Evolutionary conservation across 2,113 vertebrate genomes (phyloP), one percentile per base, ranked within the genome.

Genomic region (Chinchilla lanigera): DNA sequence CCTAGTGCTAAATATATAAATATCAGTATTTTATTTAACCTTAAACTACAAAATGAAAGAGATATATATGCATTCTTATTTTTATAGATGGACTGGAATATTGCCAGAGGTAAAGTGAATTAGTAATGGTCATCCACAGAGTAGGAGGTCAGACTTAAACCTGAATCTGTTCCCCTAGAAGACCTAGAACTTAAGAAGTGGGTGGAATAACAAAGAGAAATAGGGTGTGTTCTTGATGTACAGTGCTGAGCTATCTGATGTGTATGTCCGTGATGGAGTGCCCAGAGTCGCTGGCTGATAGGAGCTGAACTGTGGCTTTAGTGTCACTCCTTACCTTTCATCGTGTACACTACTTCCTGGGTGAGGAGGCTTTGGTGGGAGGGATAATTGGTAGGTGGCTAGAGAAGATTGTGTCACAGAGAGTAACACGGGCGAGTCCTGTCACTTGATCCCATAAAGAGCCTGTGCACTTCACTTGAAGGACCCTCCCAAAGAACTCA

Each of bases 221-320:
- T 2, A 24, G 0, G 10, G 1, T 41, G 3, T 65, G 3, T 61
- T 60, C 17, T 1, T 58, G 35, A 5, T 2, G 5, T 3, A 1
- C 3, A 38, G 14, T 5, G 22, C 20, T 44, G 52, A 80, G 17
- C 4, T 35, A 2, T 4, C 0, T 60, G 1, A 5, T 26, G 0
- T 17, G 3, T 8, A 7, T 9, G 6, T 28, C 30, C 50, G 4
- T 41, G 52, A 30, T 0, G 9, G 14, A 44, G 26, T 13, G 20
- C 24, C 41, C 52, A 33, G 17, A 41, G 3, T 24, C 30, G n/a
- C 5, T 19, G 61, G 2, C 1, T 60, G 12, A 35, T 28, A 3
- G 54, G 12, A 54, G 50, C 28, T 65, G 20, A 63, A 11, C 44
- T 35, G 52, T 90, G n/a, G 30, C 56, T 22, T 38, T 0, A 1